Base-by-base conservation (phyloP, 2,113 vertebrate genomes). In the Kryptolebias marmoratus region DNA sequence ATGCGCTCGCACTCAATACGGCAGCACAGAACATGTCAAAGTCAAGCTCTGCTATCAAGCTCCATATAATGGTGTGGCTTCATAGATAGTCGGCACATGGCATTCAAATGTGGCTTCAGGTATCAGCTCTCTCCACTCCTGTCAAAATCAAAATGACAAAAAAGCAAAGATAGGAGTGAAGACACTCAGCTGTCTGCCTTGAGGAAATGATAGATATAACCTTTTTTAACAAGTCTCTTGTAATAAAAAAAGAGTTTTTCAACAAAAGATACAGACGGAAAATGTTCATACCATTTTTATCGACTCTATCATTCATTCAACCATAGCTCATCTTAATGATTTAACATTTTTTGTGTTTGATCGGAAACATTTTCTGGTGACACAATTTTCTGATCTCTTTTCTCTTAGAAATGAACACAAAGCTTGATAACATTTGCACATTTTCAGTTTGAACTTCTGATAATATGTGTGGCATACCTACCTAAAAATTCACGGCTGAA, bases 11-110 rank as follows among this genome's bases (percentile, higher is more conserved):
- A 82, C 63, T 82, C 75, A 81, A 75, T 63, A 58, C 36, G 54
- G 76, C 60, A 79, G 89, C 77, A 77, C 53, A n/a, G 65, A 82
- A 67, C 4, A 70, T 88, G 80, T 87, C 90, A 90, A 84, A 92
- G 81, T 84, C 78, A 48, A 59, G 71, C 75, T 79, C 83, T 74
- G 82, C 90, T 87, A 87, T 87, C 77, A 85, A 66, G 71, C 69
- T 52, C 64, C 36, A 61, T 74, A 87, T 89, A 85, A 91, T 84
- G 86, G 90, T 71, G 75, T 77, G 72, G 79, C 75, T 45, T 75
- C 76, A 73, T 61, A 39, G 71, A 82, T 76, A 77, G 82, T 55
- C 63, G 31, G 47, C 28, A 44, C 77, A 70, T 49, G 68, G 67
- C 74, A 70, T 80, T 85, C 57, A 42, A 80, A 74, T 44, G 76